These are phyloP conservation scores for Tachycineta bicolor DNA, from an alignment of 2,113 vertebrate species.

Conservation along the genomic window DNA sequence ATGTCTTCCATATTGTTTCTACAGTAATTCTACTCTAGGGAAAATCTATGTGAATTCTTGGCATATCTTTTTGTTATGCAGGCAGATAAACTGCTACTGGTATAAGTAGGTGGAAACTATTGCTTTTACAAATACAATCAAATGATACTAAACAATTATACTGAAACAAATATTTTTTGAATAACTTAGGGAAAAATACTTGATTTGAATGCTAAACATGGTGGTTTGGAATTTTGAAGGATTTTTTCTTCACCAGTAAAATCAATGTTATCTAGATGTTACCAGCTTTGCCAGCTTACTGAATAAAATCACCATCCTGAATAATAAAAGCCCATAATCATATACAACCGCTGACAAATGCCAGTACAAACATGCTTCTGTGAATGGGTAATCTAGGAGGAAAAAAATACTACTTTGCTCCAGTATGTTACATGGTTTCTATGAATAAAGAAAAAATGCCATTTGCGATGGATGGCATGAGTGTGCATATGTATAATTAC, in stretches of 20 bases:
- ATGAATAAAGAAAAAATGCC: not conserved
- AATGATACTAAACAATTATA: not conserved
- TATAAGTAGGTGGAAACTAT: not conserved
- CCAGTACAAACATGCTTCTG: not conserved
- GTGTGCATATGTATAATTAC: not conserved
- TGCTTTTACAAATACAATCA: not conserved
- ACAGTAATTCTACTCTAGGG: not conserved
- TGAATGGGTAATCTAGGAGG: not conserved
- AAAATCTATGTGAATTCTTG: not conserved
- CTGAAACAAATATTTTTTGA: not conserved
- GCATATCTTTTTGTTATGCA: not conserved
- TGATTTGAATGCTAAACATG: not conserved
- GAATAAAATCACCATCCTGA: not conserved
- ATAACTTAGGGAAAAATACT: not conserved
- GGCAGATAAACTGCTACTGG: not conserved
- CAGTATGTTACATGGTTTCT: not conserved
- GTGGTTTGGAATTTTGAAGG: not conserved
- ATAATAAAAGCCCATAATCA: not conserved
- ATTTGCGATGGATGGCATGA: not conserved
- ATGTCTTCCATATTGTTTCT: not conserved
- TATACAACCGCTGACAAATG: not conserved
- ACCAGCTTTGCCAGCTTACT: not conserved
- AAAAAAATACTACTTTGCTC: not conserved
- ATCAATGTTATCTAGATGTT: not conserved
- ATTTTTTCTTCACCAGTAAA: not conserved